Conservation (phyloP, 2,113 vertebrate species). For the Calonectris borealis region DNA sequence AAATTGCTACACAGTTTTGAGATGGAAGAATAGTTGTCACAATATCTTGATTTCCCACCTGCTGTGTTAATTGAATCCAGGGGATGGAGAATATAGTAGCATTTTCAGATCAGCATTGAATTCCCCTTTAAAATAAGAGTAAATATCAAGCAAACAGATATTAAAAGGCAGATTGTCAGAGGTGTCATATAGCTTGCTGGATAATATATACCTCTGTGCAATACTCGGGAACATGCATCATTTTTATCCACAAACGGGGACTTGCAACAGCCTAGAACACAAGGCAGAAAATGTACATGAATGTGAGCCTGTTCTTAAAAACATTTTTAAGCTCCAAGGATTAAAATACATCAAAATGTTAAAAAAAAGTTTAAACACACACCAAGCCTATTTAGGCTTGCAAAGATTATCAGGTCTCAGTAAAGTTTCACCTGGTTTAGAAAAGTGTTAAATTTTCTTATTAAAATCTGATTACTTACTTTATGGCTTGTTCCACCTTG, state of each 20-base stretch:
- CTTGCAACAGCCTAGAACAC: background rate
- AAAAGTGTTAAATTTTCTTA: background rate
- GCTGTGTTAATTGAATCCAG: constrained; percentile 22
- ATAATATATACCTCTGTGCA: background rate
- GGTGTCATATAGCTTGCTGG: background rate
- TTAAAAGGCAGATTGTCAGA: background rate
- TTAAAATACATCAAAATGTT: background rate
- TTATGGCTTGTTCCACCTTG: background rate
- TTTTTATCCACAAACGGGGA: background rate
- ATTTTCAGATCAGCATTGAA: constrained; percentile 6
- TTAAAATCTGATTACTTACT: background rate
- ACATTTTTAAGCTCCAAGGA: background rate
- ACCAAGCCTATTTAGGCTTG: background rate
- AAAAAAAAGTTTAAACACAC: background rate
- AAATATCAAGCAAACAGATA: background rate
- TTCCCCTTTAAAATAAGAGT: background rate
- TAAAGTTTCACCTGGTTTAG: background rate
- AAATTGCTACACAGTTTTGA: background rate
- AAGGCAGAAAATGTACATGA: background rate
- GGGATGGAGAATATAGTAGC: background rate
- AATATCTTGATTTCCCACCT: background rate
- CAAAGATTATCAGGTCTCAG: background rate
- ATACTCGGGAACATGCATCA: background rate
- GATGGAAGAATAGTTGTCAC: constrained; percentile 6
- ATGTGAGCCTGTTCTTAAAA: background rate